Evolutionary conservation across 2,888 invertebrate genomes (phyloP).

Genomic region (Hoplodrina ambigua): DNA sequence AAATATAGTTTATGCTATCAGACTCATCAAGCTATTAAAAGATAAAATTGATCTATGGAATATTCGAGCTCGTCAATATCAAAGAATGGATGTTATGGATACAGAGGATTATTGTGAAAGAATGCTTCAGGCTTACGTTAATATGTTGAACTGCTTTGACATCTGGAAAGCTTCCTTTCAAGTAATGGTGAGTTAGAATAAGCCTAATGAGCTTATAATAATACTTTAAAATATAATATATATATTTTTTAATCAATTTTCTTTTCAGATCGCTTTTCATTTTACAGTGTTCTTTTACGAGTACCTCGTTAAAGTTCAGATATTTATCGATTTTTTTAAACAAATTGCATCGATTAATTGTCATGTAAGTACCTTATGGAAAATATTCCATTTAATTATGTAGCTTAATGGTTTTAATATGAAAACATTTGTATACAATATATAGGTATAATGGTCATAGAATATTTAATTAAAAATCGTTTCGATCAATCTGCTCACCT

Average conservation of each 20-base stretch:
- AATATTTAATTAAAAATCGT: no score
- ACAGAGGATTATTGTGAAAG: not conserved
- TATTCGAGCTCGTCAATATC: conserved; percentile 4
- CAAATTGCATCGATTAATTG: not conserved
- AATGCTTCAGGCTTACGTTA: not conserved
- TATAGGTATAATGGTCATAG: no score
- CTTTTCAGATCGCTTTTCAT: not conserved
- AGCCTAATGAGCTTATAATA: no score
- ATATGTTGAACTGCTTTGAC: conserved; percentile 6
- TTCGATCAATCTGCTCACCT: no score
- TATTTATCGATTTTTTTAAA: not conserved
- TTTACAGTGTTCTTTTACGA: not conserved
- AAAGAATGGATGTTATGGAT: not conserved
- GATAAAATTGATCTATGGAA: conserved; percentile 12
- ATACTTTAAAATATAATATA: no score
- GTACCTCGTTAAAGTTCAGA: not conserved
- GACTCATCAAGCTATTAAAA: not conserved
- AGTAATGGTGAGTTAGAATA: not conserved
- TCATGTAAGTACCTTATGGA: not conserved
- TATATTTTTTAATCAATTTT: not conserved
- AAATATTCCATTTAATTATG: no score
- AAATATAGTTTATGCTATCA: conserved; percentile 4
- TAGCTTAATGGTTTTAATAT: no score
- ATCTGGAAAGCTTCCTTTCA: not conserved
- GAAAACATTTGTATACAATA: no score